Percentiles rank a stretch among this genome's conserved stretches.
Conservation (phyloP, 2,113 vertebrate species). For the Corythornis madagascariensis region DNA sequence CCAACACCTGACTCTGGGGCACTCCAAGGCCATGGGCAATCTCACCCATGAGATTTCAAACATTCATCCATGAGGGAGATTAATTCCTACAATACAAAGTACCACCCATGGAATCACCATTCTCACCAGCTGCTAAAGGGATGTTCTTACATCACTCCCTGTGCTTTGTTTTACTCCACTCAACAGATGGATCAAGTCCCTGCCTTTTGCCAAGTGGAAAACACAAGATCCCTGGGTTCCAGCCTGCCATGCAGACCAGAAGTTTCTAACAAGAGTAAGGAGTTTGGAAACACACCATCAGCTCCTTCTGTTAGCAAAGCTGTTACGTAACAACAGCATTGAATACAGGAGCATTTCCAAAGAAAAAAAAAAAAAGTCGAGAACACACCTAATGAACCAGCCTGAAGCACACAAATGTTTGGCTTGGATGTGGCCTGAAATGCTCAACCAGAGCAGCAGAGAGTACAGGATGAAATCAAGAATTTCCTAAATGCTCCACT, state of each 20-base stretch:
- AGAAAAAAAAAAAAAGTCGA: background rate
- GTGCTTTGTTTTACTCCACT: background rate
- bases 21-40: background rate
- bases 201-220: background rate
- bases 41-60: background rate
- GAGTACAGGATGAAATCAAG: background rate
- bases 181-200: background rate
- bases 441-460: background rate
- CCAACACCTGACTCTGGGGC: background rate
- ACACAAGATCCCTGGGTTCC: background rate
- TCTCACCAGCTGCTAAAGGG: background rate
- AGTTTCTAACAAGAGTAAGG: conserved; percentile 38
- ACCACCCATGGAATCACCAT: background rate
- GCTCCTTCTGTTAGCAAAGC: conserved; percentile 2
- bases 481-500: background rate
- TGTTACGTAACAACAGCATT: background rate
- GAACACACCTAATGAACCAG: background rate
- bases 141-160: background rate
- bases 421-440: background rate
- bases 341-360: background rate
- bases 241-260: background rate
- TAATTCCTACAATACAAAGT: background rate
- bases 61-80: background rate
- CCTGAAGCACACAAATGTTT: background rate
- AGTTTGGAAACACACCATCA: conserved; percentile 1